phyloP scores from a whole-genome alignment of 2,888 invertebrate genomes.

The Pseudococcus longispinus region DNA sequence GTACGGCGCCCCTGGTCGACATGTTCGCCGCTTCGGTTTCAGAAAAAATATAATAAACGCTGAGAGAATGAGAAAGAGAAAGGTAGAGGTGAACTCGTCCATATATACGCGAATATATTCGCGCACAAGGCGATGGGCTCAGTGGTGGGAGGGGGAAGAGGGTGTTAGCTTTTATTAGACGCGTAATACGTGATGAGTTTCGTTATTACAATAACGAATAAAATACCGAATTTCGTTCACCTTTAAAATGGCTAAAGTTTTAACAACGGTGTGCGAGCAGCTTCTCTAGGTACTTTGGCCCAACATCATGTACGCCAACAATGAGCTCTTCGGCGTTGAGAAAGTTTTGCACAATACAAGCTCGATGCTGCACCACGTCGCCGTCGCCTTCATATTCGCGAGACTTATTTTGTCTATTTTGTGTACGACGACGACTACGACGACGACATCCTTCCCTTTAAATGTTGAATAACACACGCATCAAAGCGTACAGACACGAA shows the following conservation, averaged over 20 bases:
- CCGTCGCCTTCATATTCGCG: neutral
- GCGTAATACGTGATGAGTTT: conserved; percentile 27
- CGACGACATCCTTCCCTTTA: conserved; percentile 27
- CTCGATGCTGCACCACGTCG: neutral
- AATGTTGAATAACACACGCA: conserved; percentile 28
- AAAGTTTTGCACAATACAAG: conserved; percentile 7
- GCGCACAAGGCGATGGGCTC: neutral
- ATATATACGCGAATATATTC: neutral
- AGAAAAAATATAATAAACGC: neutral
- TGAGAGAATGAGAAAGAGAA: neutral
- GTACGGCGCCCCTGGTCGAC: too few species aligned
- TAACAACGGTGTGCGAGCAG: conserved; percentile 7
- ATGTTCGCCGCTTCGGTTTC: neutral
- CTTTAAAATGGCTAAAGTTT: conserved; percentile 44
- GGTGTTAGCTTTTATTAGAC: conserved; percentile 11
- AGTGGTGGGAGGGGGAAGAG: neutral
- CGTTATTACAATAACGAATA: conserved; percentile 34
- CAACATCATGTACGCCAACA: conserved; percentile 10
- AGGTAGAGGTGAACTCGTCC: neutral
- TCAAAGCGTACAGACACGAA: conserved; percentile 22
- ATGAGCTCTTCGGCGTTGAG: neutral
- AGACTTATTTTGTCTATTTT: conserved; percentile 25
- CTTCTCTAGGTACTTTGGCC: neutral
- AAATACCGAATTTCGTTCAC: conserved; percentile 34
- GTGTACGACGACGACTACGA: neutral